Conservation (phyloP, 1,140 invertebrate genomes). For the Sycophaga agraensis region DNA sequence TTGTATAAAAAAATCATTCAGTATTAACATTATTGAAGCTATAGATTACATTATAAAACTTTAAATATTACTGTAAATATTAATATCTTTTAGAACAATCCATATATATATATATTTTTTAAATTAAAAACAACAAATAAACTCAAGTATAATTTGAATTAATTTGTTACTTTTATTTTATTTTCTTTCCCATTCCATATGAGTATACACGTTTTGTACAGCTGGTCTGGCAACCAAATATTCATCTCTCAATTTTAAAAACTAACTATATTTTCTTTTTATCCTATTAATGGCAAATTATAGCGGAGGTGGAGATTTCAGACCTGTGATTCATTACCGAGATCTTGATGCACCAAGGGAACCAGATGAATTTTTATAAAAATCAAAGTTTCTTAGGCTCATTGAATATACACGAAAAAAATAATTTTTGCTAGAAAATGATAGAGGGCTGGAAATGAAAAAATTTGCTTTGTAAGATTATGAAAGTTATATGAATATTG, state of each 20-base stretch:
- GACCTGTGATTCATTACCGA: conserved; percentile 86
- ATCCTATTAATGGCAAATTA: conserved; percentile 34
- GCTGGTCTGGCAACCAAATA: conserved; percentile 38
- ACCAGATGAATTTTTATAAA: conserved; percentile 78
- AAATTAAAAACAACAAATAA: conserved; percentile 33
- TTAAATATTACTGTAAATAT: conserved; percentile 24
- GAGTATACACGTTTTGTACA: conserved; percentile 33
- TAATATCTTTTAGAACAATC: conserved; percentile 31
- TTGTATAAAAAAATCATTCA: too few relatives aligned
- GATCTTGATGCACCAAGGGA: conserved; percentile 89
- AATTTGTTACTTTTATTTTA: conserved; percentile 41
- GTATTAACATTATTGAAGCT: conserved; percentile 1
- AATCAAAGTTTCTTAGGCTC: conserved; percentile 9
- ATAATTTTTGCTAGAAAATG: neutral
- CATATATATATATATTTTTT: neutral
- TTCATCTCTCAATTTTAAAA: neutral
- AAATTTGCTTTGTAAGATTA: too few relatives aligned
- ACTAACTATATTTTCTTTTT: conserved; percentile 29
- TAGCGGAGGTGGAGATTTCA: conserved; percentile 75
- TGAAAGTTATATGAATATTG: too few relatives aligned
- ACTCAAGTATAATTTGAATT: conserved; percentile 43
- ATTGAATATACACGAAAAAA: conserved; percentile 16
- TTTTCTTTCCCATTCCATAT: conserved; percentile 41
- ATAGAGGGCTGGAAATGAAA: conserved; percentile 15
- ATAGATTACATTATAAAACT: neutral